A percentile compares a stretch with the other conserved stretches of the same genome.
Evolutionary conservation across 2,797 vertebrate species (phyloP).

Genomic region (Craterocephalus amniculus): DNA sequence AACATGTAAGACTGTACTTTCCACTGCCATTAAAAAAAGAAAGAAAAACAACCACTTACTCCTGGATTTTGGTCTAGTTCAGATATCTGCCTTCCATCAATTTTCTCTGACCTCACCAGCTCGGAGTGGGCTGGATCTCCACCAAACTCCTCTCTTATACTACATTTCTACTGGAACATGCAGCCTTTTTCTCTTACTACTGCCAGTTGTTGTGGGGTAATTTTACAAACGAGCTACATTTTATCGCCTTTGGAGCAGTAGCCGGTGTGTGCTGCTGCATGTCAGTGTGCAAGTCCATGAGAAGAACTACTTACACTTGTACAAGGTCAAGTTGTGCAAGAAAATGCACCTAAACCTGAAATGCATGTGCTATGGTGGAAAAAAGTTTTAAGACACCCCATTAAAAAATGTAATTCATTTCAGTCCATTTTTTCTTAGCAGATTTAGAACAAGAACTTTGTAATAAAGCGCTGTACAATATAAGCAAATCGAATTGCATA

Average conservation of each 20-base stretch:
- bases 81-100: neutral
- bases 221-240: neutral
- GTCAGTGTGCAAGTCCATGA: neutral
- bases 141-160: neutral
- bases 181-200: neutral
- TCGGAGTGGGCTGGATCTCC: neutral
- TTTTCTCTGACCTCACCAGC: neutral
- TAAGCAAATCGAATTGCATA: too few relatives aligned
- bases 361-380: too few relatives aligned
- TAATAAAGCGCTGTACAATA: neutral
- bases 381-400: too few relatives aligned
- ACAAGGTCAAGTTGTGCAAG: neutral
- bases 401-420: too few relatives aligned
- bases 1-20: slow-evolving; percentile 4
- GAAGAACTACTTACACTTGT: neutral
- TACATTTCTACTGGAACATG: neutral
- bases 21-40: neutral
- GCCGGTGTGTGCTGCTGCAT: neutral
- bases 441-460: too few relatives aligned
- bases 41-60: slow-evolving; percentile 11
- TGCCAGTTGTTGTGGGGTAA: neutral
- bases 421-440: too few relatives aligned
- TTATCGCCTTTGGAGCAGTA: neutral
- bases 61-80: slow-evolving; percentile 9
- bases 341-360: neutral